Evolutionary conservation across 2,113 vertebrate genomes (phyloP).

Genomic region (Oenanthe oenanthe): DNA sequence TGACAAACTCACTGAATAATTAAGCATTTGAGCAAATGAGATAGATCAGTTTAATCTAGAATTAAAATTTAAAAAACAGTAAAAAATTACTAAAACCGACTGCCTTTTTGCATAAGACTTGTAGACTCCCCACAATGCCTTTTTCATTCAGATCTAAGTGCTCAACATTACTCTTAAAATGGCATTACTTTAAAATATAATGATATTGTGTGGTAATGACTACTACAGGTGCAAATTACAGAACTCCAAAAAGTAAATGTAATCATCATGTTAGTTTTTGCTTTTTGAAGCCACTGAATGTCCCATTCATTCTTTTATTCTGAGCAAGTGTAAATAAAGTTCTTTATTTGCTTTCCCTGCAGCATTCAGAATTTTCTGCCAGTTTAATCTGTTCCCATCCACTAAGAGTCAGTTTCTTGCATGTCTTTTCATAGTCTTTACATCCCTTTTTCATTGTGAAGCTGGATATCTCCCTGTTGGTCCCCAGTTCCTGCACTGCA

Average conservation of each 20-base stretch:
- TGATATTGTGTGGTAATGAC: background rate
- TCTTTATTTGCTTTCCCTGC: background rate
- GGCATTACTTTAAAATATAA: background rate
- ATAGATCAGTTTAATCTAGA: background rate
- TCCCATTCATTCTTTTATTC: constrained; percentile 22
- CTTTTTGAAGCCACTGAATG: background rate
- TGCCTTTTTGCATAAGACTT: background rate
- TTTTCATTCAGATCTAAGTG: background rate
- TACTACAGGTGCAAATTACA: background rate
- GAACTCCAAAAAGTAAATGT: background rate
- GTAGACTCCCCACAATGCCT: background rate
- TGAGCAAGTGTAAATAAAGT: constrained; percentile 31
- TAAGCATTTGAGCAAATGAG: background rate
- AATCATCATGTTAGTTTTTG: background rate
- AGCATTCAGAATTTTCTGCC: background rate
- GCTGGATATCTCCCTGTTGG: background rate
- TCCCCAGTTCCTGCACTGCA: background rate
- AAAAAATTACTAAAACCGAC: background rate
- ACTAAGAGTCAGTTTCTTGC: background rate
- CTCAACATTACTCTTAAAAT: background rate
- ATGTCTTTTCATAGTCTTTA: background rate
- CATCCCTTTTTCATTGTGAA: background rate
- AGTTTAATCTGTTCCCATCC: constrained; percentile 16
- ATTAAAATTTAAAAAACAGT: background rate
- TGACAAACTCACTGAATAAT: background rate